Evolutionary conservation across 2,113 vertebrate genomes (phyloP), one percentile per base, ranked within the genome.

Genomic region (Neoarius graeffei): DNA sequence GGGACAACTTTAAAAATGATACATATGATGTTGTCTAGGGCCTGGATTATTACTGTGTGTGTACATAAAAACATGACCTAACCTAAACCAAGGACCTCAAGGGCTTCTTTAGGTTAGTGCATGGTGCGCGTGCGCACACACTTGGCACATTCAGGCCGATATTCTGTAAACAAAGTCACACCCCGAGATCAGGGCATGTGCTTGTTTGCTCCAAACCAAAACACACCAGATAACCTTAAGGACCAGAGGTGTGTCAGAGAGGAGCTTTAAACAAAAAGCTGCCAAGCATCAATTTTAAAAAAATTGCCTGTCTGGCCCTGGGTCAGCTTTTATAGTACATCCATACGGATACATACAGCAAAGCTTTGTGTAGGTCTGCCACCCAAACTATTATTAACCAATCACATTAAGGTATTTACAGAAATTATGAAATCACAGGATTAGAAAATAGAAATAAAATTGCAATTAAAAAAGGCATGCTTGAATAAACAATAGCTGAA

Each of bases 401-500:
- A 23, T 23, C 35, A 48, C 20, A n/a, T 15, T 54, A 79, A 79
- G 59, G 48, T 15, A 20, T 54, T 86, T 42, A 8, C n/a, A 69
- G 48, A 83, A 83, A 52, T 35, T 23, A 84, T 4, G 52, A 73
- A 42, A 73, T 74, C 69, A 15, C 71, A 77, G 42, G 10, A 52
- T 86, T 35, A 10, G 8, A 79, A 27, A 25, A 23, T 5, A 52
- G 19, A 54, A 35, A 60, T 79, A 30, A 48, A n/a, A 42, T 3
- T 74, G 25, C 67, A 35, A 60, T 48, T 57, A 76, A 60, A 42
- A 23, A 20, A 20, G 60, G 27, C 20, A 74, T 60, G 30, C 60
- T 48, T 74, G 27, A 57, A 60, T 85, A 85, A 59, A 73, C 20
- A 85, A 62, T 19, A 85, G 56, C 7, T 62, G 23, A 81, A 60